phyloP scores from a whole-genome alignment of 2,888 invertebrate species.

The Chaitophorus viminalis region DNA sequence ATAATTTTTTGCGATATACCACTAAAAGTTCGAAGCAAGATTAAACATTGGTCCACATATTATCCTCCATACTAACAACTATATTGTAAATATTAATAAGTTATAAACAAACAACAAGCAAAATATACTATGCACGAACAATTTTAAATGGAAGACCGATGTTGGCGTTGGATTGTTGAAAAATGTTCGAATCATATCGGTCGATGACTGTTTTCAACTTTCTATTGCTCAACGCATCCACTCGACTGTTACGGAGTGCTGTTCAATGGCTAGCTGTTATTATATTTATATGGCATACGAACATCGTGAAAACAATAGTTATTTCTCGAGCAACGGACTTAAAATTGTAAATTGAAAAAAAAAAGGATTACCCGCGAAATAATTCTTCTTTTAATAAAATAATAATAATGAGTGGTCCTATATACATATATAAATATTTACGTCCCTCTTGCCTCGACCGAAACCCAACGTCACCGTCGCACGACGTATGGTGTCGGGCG shows the following conservation, averaged over 20 bases:
- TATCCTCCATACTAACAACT: no score
- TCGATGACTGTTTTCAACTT: neutral
- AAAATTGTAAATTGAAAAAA: neutral
- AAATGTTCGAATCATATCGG: no score
- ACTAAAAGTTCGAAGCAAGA: no score
- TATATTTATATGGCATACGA: neutral
- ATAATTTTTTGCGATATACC: no score
- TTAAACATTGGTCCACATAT: no score
- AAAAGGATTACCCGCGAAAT: neutral
- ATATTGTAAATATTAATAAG: no score
- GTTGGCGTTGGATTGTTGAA: no score
- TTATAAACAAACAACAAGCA: no score
- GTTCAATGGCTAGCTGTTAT: neutral
- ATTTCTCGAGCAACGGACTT: neutral
- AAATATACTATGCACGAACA: no score
- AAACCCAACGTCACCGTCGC: neutral
- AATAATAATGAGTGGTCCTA: neutral
- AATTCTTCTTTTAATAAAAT: conserved; percentile 12
- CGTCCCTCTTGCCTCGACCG: neutral
- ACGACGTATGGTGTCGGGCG: neutral
- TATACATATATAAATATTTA: conserved; percentile 1
- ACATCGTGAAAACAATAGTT: neutral
- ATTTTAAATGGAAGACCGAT: no score
- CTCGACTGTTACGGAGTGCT: neutral
- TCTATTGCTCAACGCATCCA: neutral